Percentiles rank a stretch among this genome's conserved stretches.
These are phyloP conservation scores for Limanda limanda DNA, from an alignment of 2,113 vertebrate species.

Conservation along the genomic window DNA sequence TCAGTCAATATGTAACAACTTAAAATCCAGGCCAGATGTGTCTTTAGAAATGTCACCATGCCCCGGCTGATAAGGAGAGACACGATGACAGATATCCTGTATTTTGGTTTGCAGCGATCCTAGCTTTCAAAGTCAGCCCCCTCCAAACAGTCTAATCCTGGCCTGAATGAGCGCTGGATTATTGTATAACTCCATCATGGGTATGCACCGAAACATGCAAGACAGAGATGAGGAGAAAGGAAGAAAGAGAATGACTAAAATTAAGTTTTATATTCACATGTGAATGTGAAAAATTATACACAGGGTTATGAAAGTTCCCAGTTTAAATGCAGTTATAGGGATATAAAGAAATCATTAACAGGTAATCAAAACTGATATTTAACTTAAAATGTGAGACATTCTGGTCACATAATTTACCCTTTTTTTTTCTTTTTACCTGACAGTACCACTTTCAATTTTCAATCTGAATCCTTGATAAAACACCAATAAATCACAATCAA, in stretches of 20 bases:
- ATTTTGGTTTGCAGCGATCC: constrained; percentile 67
- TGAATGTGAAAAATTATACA: constrained; percentile 13
- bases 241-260: constrained; percentile 27
- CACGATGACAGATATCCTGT: constrained; percentile 73
- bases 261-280: too few relatives aligned
- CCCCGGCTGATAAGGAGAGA: constrained; percentile 54
- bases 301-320: constrained; percentile 9
- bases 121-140: constrained; percentile 68
- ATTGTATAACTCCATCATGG: constrained; percentile 67
- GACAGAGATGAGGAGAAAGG: constrained; percentile 12
- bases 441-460: background rate
- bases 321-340: background rate
- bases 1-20: constrained; percentile 67
- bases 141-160: constrained; percentile 77
- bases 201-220: constrained; percentile 52
- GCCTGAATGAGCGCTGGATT: constrained; percentile 76
- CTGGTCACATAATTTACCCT: background rate
- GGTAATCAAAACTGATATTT: background rate
- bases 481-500: background rate
- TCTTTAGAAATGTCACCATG: constrained; percentile 70
- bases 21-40: constrained; percentile 75
- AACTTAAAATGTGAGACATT: background rate
- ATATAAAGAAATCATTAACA: background rate
- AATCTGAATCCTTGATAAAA: background rate
- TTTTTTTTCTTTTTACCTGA: background rate